A percentile compares a stretch with the other conserved stretches of the same genome.
Evolutionary conservation across 2,113 vertebrate genomes (phyloP).

Genomic region (Murina feae): DNA sequence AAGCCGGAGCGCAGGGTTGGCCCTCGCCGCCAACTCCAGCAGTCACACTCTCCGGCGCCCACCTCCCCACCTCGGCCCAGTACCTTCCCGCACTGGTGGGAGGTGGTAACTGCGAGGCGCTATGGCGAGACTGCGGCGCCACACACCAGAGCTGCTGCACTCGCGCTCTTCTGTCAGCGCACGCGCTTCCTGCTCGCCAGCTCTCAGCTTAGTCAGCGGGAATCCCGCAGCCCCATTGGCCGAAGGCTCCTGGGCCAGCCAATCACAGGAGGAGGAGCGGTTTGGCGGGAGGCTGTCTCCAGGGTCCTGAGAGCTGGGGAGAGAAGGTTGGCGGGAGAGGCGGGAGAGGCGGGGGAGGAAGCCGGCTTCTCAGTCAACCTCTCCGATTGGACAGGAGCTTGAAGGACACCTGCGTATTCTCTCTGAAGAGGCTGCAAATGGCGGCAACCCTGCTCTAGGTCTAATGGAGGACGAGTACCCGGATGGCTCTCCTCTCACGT

Average conservation of each 20-base stretch:
- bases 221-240: slow-evolving; percentile 64
- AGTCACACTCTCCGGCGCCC: not conserved
- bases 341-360: no score
- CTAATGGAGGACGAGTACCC: not conserved
- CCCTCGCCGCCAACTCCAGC: not conserved
- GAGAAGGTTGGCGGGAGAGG: not conserved
- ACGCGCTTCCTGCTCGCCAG: not conserved
- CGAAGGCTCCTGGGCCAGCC: not conserved
- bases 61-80: not conserved
- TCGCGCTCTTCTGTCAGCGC: not conserved
- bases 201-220: not conserved
- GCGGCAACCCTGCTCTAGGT: accelerated
- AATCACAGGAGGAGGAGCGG: slow-evolving; percentile 42
- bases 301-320: not conserved
- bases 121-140: not conserved
- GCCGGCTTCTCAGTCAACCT: not conserved
- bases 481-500: not conserved
- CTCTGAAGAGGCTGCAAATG: not conserved
- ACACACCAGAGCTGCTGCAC: not conserved
- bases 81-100: not conserved
- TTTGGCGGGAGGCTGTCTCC: slow-evolving; percentile 57
- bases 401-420: not conserved
- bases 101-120: not conserved
- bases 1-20: not conserved
- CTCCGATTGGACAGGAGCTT: accelerated